phyloP scores from a whole-genome alignment of 2,888 invertebrate genomes.

The Pseudoips prasinana region DNA sequence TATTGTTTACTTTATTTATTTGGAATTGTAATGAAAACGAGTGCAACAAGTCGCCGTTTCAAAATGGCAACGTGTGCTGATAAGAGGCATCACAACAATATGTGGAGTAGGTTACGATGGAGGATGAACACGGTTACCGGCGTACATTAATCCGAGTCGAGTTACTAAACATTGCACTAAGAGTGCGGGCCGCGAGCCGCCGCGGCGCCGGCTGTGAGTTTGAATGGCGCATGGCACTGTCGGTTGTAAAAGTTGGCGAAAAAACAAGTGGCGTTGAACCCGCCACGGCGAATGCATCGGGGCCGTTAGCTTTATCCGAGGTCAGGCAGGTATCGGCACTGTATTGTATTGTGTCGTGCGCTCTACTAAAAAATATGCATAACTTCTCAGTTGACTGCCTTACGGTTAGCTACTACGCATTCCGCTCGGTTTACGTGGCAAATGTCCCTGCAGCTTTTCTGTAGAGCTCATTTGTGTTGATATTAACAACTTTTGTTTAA shows the following conservation, averaged over 20 bases:
- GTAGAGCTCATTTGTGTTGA: neutral
- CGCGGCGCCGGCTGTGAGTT: slow-evolving; percentile 17
- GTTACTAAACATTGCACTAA: slow-evolving; percentile 19
- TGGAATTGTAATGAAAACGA: too few species aligned
- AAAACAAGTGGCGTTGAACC: slow-evolving; percentile 70
- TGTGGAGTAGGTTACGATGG: too few species aligned
- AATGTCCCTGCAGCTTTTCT: slow-evolving; percentile 2
- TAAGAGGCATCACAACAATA: too few species aligned
- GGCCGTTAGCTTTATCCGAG: slow-evolving; percentile 71
- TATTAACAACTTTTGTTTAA: too few species aligned
- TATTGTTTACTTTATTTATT: too few species aligned
- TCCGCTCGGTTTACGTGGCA: slow-evolving; percentile 15
- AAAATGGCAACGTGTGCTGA: too few species aligned
- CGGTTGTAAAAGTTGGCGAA: slow-evolving; percentile 58
- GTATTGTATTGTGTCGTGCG: slow-evolving; percentile 32
- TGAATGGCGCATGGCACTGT: slow-evolving; percentile 41
- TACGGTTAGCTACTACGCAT: slow-evolving; percentile 22
- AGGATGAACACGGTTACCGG: too few species aligned
- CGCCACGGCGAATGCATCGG: slow-evolving; percentile 60
- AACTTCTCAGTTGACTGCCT: slow-evolving; percentile 42
- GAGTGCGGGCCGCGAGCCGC: slow-evolving; percentile 7
- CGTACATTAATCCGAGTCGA: too few species aligned
- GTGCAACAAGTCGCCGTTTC: too few species aligned
- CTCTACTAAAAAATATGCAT: slow-evolving; percentile 41
- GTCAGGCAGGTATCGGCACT: slow-evolving; percentile 55